Base-by-base conservation (phyloP, 2,888 invertebrate genomes). In the Scaeva pyrastri region DNA sequence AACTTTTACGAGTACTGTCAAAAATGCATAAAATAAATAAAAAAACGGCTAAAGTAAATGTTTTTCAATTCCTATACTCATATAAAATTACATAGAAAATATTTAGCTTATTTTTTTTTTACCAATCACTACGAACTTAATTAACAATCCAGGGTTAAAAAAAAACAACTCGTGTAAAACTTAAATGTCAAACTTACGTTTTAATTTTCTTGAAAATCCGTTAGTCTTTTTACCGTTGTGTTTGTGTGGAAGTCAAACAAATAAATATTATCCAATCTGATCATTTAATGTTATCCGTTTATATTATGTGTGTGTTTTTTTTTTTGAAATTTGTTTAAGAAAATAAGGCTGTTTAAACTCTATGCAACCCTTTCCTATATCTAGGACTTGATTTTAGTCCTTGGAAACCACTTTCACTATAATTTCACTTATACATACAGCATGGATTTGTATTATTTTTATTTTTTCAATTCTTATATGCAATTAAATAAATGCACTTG, bases 281-380 rank as follows among this genome's bases (percentile, higher is more conserved):
- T 62, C 77, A 73, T 60, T 68, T 26, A 64, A 50, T 21, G 80
- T 76, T 76, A 83, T 78, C 82, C 82, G 66, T 58, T n/a, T n/a
- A n/a, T n/a, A n/a, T n/a, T n/a, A n/a, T n/a, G n/a, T n/a, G n/a
- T 39, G 48, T 58, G 16, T 16, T 5, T 41, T 39, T 52, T 31
- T n/a, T 55, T 70, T 45, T 12, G 10, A 14, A 41, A 21, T 39
- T 52, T 21, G 14, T 31, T 52, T 41, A n/a, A n/a, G 1, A 26
- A 21, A 21, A 66, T 19, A 36, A 48, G 36, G 36, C 41, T 52
- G 14, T 8, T 1, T 31, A 0, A 16, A 31, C n/a, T n/a, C n/a
- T n/a, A n/a, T n/a, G n/a, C 26, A 16, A 6, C 56, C 36, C 36
- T 11, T 21, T 60, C 21, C 45, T 4, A 41, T 12, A 41, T 12